phyloP scores from a whole-genome alignment of 2,797 vertebrate species.

The Hirundo rustica region DNA sequence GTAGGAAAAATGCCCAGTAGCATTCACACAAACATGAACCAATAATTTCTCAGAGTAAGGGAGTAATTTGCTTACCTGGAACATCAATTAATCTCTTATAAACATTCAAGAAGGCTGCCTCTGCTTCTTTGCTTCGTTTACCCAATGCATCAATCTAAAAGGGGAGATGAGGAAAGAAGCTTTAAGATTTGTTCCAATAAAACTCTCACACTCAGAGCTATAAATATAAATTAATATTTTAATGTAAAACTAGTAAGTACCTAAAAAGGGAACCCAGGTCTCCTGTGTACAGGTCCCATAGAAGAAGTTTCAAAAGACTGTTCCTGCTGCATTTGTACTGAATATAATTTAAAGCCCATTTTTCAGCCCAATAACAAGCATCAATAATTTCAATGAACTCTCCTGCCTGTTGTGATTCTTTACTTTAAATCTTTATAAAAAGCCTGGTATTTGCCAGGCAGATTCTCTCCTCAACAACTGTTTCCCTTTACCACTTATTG shows the following conservation, averaged over 20 bases:
- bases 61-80: constrained; percentile 84
- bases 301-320: not conserved
- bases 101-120: constrained; percentile 98
- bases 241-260: not conserved
- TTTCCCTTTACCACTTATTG: not conserved
- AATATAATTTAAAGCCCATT: not conserved
- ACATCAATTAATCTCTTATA: constrained; percentile 99
- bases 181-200: constrained; percentile 25
- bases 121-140: constrained; percentile 99
- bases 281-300: not conserved
- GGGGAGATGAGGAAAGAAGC: not conserved
- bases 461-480: not conserved
- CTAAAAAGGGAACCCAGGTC: not conserved
- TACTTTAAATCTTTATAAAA: not conserved
- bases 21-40: not conserved
- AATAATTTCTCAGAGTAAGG: not conserved
- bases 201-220: not conserved
- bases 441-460: not conserved
- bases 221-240: not conserved
- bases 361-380: not conserved
- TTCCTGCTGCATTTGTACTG: not conserved
- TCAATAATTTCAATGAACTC: not conserved
- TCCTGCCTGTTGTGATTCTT: not conserved
- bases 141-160: constrained; percentile 94
- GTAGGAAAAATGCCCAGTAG: not conserved